Base-by-base conservation (phyloP, 1,140 invertebrate species). In the Penaeus chinensis region DNA sequence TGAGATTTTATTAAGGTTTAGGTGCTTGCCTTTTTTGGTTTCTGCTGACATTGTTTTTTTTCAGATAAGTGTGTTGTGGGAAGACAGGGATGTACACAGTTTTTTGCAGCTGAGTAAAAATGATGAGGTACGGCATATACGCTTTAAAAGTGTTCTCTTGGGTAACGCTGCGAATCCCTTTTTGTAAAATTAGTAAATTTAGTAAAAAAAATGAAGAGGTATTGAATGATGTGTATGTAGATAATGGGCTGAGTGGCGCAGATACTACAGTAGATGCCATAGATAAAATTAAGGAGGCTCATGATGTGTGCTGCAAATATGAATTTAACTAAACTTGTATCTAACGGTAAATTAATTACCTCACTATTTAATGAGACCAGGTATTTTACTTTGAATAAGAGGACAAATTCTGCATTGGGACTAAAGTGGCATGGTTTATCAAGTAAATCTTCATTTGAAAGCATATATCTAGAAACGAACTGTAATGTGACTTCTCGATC, bases 1-100 rank as follows among this genome's bases (percentile, higher is more conserved):
- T 32, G 32, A 32, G 32, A 32, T 32, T 32, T 32, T 32, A 32
- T 32, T 32, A 32, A 32, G 32, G 32, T 32, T 32, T 32, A 32
- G 32, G 32, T 32, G 32, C 32, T 32, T 0, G 32, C 32, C 32
- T 32, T 32, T 32, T 32, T 0, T 2, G 0, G 32, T 32, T 69
- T 27, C 27, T 69, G 66, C 27, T 69, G 4, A 22, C 22, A 69
- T 5, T 22, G 66, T 69, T 11, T 69, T 10, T 69, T 20, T 69
- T 22, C 66, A 69, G 27, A 69, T 69, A 24, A 69, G 66, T 69
- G 5, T 20, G 27, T 27, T 24, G 27, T 4, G 13, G 66, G 27
- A 69, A 69, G 66, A 69, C 19, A 69, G 66, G 27, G 66, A 69
- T 69, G 66, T 69, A 24, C 66, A 69, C 19, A 69, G 66, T 4